Conservation (phyloP, 2,113 vertebrate species). For the Cyanoramphus novaezelandiae region DNA sequence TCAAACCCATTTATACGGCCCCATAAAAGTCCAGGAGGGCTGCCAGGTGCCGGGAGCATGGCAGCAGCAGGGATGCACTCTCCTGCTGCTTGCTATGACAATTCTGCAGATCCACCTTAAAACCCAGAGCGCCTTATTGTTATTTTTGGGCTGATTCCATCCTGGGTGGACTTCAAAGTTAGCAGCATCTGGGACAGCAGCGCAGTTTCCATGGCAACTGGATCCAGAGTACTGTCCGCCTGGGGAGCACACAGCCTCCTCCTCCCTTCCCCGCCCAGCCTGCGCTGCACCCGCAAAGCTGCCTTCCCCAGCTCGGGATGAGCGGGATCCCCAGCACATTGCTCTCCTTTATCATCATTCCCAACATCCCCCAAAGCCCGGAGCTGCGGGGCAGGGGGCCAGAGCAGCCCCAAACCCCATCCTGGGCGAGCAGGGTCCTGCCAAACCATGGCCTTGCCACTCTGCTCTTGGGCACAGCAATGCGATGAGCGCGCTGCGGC, state of each 20-base stretch:
- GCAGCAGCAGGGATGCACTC: neutral
- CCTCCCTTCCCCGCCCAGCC: constrained; percentile 53
- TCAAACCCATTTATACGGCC: neutral
- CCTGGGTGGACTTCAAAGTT: constrained; percentile 77
- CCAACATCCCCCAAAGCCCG: neutral
- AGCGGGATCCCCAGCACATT: neutral
- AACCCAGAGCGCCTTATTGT: constrained; percentile 65
- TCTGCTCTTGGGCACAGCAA: neutral
- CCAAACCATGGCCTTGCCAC: neutral
- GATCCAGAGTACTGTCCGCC: constrained; percentile 71
- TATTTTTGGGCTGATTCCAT: constrained; percentile 77
- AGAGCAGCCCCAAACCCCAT: neutral
- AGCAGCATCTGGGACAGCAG: constrained; percentile 77
- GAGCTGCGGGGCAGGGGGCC: rapidly evolving
- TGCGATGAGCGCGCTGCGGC: rapidly evolving
- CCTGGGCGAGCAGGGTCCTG: neutral
- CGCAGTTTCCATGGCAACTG: constrained; percentile 78
- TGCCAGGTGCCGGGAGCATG: neutral
- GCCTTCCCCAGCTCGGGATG: rapidly evolving
- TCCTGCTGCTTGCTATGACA: rapidly evolving
- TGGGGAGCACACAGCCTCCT: constrained; percentile 65
- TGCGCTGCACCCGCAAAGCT: neutral
- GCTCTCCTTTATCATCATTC: neutral
- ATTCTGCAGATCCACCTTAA: constrained; percentile 68
- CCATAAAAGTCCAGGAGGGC: constrained; percentile 7